phyloP scores from a whole-genome alignment of 2,113 vertebrate genomes.

The Hippocampus mohnikei region DNA sequence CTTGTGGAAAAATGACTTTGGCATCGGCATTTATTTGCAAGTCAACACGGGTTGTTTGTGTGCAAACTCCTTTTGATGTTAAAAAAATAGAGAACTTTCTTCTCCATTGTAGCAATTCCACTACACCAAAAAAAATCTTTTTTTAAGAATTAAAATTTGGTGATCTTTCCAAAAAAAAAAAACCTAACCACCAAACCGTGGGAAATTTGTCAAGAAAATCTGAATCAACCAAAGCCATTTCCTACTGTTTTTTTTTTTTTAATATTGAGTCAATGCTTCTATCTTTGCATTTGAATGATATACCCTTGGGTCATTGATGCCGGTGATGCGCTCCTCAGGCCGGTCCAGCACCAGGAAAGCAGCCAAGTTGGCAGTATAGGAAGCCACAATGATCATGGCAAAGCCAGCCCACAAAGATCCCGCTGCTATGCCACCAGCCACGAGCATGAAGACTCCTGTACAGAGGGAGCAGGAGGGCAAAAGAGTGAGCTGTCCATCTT shows the following conservation, averaged over 20 bases:
- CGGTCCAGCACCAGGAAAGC: conserved; percentile 98
- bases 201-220: no score
- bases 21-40: not conserved
- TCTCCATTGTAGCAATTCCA: not conserved
- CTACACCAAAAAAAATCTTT: not conserved
- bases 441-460: conserved; percentile 98
- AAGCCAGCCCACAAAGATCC: conserved; percentile 99
- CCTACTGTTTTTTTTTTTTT: no score
- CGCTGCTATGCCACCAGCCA: conserved; percentile 98
- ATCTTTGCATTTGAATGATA: not conserved
- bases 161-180: no score
- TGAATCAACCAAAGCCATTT: no score
- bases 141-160: no score
- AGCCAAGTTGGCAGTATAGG: conserved; percentile 98
- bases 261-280: no score
- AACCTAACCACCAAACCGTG: no score
- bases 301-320: conserved; percentile 97
- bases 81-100: not conserved
- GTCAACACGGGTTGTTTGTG: no score
- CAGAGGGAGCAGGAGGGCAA: conserved; percentile 24
- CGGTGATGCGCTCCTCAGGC: conserved; percentile 97
- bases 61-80: not conserved
- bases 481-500: conserved; percentile 19
- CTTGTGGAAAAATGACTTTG: not conserved
- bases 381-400: conserved; percentile 99